Percentiles rank a stretch among this genome's conserved stretches.
Evolutionary conservation across 2,888 invertebrate species (phyloP).

Genomic region (Labia minor): DNA sequence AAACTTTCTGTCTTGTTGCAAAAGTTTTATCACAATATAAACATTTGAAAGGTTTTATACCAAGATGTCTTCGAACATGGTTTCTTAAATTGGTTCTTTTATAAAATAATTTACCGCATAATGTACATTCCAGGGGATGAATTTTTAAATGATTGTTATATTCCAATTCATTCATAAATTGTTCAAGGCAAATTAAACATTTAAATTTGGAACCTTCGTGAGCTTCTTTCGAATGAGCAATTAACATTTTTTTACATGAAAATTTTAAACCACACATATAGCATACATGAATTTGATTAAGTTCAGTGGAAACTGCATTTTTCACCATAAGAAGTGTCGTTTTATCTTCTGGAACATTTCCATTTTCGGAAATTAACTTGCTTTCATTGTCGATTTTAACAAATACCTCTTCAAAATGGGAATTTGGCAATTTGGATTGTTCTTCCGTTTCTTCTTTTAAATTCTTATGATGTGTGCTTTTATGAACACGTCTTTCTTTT

Average conservation of each 20-base stretch:
- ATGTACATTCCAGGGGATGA: conserved; percentile 71
- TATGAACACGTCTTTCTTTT: conserved; percentile 54
- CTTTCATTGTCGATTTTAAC: conserved; percentile 8
- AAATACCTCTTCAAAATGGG: background rate
- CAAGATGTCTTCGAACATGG: conserved; percentile 69
- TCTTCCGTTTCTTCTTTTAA: background rate
- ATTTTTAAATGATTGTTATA: conserved; percentile 59
- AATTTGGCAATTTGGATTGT: background rate
- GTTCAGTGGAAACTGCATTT: background rate
- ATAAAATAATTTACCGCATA: conserved; percentile 70
- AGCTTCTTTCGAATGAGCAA: conserved; percentile 29
- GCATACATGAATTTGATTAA: background rate
- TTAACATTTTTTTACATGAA: conserved; percentile 33
- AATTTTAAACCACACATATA: conserved; percentile 34
- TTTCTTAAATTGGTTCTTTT: conserved; percentile 61
- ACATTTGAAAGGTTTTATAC: conserved; percentile 64
- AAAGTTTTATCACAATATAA: conserved; percentile 72
- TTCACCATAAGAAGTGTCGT: background rate
- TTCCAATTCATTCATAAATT: conserved; percentile 54
- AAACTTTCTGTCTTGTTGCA: conserved; percentile 66
- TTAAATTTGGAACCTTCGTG: conserved; percentile 33
- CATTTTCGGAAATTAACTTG: conserved; percentile 16
- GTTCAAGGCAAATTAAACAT: conserved; percentile 53
- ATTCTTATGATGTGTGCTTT: conserved; percentile 43
- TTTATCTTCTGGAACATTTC: background rate